phyloP scores from a whole-genome alignment of 2,797 vertebrate species.

The Poeciliopsis gracilis region DNA sequence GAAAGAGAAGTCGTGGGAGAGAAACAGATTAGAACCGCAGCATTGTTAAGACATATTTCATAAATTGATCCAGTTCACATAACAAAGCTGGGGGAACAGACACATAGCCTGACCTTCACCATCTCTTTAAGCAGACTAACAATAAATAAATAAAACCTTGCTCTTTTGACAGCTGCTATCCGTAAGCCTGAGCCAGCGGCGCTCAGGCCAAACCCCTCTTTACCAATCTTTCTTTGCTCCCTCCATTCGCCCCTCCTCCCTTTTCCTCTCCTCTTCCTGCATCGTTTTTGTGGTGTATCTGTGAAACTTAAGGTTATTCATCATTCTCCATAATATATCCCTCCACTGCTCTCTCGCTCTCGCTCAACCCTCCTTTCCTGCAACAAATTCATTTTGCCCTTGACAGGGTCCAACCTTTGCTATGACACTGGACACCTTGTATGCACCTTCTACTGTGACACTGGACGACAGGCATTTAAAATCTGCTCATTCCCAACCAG shows the following conservation, averaged over 20 bases:
- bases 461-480: constrained; percentile 74
- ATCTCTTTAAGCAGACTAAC: constrained; percentile 83
- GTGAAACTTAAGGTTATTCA: constrained; percentile 77
- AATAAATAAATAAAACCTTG: constrained; percentile 83
- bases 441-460: constrained; percentile 76
- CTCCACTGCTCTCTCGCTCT: constrained; percentile 40
- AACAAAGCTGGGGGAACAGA: constrained; percentile 78
- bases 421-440: constrained; percentile 77
- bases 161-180: constrained; percentile 80
- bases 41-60: constrained; percentile 85
- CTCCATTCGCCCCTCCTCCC: constrained; percentile 58
- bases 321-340: constrained; percentile 76
- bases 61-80: constrained; percentile 82
- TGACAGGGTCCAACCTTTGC: constrained; percentile 74
- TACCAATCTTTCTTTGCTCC: constrained; percentile 41
- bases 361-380: constrained; percentile 51
- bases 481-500: constrained; percentile 67
- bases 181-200: constrained; percentile 67
- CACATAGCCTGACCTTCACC: constrained; percentile 83
- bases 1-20: constrained; percentile 37
- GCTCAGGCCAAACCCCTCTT: constrained; percentile 57
- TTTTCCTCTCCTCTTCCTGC: constrained; percentile 52
- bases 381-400: constrained; percentile 81
- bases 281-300: constrained; percentile 77
- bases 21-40: constrained; percentile 68